These are phyloP conservation scores for Petrophora chlorosata DNA, from an alignment of 2,888 invertebrate species.

Conservation along the genomic window DNA sequence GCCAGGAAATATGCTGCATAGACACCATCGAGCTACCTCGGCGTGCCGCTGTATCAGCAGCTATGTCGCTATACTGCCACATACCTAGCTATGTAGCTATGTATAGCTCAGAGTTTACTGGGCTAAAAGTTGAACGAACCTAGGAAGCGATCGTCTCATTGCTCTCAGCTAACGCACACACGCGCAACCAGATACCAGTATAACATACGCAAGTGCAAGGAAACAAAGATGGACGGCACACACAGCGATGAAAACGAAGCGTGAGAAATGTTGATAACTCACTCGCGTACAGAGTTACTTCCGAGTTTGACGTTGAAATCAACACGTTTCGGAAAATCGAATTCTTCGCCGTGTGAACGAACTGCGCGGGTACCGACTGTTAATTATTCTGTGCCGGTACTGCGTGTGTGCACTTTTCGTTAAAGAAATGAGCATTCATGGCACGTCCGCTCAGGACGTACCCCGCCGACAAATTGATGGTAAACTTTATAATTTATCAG, in stretches of 20 bases:
- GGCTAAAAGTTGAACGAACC: conserved; percentile 84
- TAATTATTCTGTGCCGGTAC: no score
- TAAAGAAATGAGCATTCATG: conserved; percentile 47
- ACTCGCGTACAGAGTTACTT: conserved; percentile 78
- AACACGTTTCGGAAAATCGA: conserved; percentile 52
- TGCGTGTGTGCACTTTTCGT: conserved; percentile 49
- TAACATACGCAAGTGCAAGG: conserved; percentile 40
- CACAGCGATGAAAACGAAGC: conserved; percentile 69
- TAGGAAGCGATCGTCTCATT: conserved; percentile 72
- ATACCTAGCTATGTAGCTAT: conserved; percentile 53
- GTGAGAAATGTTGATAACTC: conserved; percentile 83
- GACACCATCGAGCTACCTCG: conserved; percentile 43
- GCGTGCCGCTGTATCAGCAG: conserved; percentile 6
- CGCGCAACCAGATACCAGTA: conserved; percentile 35
- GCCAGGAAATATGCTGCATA: conserved; percentile 41
- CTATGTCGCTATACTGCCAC: conserved; percentile 38
- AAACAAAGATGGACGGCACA: conserved; percentile 65
- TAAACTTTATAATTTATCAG: conserved; percentile 48
- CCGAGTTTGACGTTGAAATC: conserved; percentile 67
- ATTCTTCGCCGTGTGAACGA: conserved; percentile 55
- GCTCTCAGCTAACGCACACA: conserved; percentile 75
- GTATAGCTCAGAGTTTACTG: conserved; percentile 78
- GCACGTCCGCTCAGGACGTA: conserved; percentile 47
- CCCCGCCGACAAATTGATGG: conserved; percentile 52
- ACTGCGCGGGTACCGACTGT: no score